Conservation (phyloP, 2,888 invertebrate genomes). For the Pecten maximus region DNA sequence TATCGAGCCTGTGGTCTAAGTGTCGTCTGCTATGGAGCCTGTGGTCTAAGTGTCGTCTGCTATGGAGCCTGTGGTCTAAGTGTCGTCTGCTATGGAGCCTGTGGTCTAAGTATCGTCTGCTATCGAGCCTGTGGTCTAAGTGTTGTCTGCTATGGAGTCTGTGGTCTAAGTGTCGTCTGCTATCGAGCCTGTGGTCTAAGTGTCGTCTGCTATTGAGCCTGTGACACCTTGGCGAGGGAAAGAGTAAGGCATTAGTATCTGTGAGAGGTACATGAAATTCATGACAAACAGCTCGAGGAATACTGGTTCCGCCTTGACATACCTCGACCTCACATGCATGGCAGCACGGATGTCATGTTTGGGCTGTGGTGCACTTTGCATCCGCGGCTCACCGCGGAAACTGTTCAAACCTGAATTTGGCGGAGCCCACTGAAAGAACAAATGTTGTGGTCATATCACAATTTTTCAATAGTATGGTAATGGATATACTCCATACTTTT, state of each 20-base stretch:
- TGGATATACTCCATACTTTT: too few species aligned
- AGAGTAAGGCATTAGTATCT: background rate
- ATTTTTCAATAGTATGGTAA: too few species aligned
- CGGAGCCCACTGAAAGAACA: constrained; percentile 69
- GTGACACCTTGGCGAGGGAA: background rate
- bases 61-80: background rate
- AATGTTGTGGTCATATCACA: background rate
- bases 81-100: background rate
- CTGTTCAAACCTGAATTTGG: constrained; percentile 66
- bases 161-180: constrained; percentile 5
- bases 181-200: background rate
- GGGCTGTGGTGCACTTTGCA: constrained; percentile 66
- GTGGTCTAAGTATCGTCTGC: background rate
- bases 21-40: background rate
- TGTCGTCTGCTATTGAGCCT: background rate
- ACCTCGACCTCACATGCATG: background rate
- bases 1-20: background rate
- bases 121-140: background rate
- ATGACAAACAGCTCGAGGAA: constrained; percentile 33
- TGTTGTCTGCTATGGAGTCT: background rate
- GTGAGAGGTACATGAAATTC: constrained; percentile 26
- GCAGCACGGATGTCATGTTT: constrained; percentile 14
- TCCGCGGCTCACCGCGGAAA: constrained; percentile 63
- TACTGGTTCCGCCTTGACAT: constrained; percentile 13
- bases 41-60: background rate